phyloP scores from a whole-genome alignment of 1,140 invertebrate genomes.

The Ephestia elutella region DNA sequence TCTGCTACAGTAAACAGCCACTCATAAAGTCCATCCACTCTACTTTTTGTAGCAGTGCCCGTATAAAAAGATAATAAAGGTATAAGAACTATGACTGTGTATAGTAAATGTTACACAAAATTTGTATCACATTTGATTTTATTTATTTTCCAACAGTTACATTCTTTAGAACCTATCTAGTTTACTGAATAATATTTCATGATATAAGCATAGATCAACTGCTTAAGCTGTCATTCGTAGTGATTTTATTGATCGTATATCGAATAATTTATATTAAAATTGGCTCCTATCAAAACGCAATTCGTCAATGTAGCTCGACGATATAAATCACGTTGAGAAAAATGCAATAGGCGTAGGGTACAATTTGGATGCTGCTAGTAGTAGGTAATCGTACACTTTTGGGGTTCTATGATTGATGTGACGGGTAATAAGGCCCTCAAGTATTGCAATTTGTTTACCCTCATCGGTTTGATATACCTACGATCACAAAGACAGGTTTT shows the following conservation, averaged over 20 bases:
- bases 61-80: slow-evolving; percentile 13
- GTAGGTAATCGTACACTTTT: slow-evolving; percentile 47
- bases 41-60: slow-evolving; percentile 31
- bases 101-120: background rate
- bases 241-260: slow-evolving; percentile 9
- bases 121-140: background rate
- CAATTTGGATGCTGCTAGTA: slow-evolving; percentile 33
- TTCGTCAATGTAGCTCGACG: slow-evolving; percentile 12
- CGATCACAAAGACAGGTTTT: slow-evolving; percentile 40
- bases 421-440: slow-evolving; percentile 66
- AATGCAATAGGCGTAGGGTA: slow-evolving; percentile 15
- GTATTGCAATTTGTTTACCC: slow-evolving; percentile 72
- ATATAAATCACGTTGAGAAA: slow-evolving; percentile 18
- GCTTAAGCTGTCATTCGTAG: no score
- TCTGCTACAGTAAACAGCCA: slow-evolving; percentile 58
- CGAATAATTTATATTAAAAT: background rate
- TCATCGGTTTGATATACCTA: slow-evolving; percentile 57
- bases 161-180: no score
- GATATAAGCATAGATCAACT: no score
- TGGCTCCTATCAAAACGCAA: slow-evolving; percentile 15
- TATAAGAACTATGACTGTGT: background rate
- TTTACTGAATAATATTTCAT: no score
- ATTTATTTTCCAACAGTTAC: no score
- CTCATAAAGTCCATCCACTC: slow-evolving; percentile 52
- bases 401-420: slow-evolving; percentile 69